Percentiles rank a stretch among this genome's conserved stretches.
Evolutionary conservation across 2,113 vertebrate genomes (phyloP).

Genomic region (Grammomys dolichurus): DNA sequence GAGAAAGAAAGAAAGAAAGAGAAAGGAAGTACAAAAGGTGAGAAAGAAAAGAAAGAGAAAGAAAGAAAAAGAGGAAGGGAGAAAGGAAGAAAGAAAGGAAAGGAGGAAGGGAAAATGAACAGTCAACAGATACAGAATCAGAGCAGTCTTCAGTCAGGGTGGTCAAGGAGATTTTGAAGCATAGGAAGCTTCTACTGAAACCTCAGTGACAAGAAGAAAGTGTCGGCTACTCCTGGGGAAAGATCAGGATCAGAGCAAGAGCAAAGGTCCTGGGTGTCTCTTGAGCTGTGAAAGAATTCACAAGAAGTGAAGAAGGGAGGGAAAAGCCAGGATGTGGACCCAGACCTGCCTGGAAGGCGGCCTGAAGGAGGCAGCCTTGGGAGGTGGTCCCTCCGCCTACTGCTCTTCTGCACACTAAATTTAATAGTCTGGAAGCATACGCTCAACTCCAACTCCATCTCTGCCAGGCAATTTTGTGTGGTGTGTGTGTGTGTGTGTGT

Average conservation of each 20-base stretch:
- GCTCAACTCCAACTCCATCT: constrained; percentile 14
- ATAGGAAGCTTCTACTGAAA: not conserved
- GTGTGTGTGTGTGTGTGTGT: not conserved
- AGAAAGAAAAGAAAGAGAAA: too few species aligned
- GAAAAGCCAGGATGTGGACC: not conserved
- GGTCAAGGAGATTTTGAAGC: not conserved
- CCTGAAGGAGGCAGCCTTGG: not conserved
- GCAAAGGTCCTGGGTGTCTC: not conserved
- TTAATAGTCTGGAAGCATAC: fast-evolving
- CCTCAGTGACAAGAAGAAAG: not conserved
- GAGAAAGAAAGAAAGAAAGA: too few species aligned
- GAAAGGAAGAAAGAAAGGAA: not conserved
- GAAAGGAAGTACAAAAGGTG: too few species aligned
- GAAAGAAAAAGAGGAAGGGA: too few species aligned
- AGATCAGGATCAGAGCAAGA: too few species aligned
- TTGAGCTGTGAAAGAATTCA: not conserved
- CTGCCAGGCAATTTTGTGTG: constrained; percentile 44
- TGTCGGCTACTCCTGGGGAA: too few species aligned
- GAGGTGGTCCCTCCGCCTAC: too few species aligned
- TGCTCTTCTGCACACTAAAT: not conserved
- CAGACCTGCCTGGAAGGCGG: not conserved
- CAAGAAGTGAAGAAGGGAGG: too few species aligned
- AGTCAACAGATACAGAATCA: not conserved
- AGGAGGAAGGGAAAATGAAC: not conserved
- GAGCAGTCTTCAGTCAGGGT: not conserved